These are phyloP conservation scores for Ochropleura leucogaster DNA, from an alignment of 2,888 invertebrate species.

Conservation along the genomic window DNA sequence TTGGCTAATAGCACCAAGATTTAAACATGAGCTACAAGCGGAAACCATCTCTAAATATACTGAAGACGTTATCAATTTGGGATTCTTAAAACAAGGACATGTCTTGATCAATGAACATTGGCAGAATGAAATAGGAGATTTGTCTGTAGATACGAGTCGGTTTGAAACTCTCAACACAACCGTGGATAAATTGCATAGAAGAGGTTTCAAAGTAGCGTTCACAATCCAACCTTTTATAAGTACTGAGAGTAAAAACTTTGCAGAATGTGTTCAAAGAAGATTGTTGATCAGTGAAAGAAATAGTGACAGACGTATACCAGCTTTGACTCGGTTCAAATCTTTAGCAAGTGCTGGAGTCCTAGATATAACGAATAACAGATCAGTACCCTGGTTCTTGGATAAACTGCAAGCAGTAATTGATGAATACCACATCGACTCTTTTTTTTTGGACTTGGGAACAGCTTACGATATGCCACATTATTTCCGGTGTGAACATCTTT, in stretches of 20 bases:
- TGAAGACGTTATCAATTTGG: constrained; percentile 94
- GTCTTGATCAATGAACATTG: constrained; percentile 95
- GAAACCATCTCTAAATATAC: constrained; percentile 95
- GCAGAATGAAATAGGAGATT: constrained; percentile 96
- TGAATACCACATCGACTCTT: constrained; percentile 95
- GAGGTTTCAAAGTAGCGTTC: constrained; percentile 96
- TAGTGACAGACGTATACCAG: constrained; percentile 95
- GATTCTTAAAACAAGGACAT: constrained; percentile 94
- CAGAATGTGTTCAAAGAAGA: constrained; percentile 93
- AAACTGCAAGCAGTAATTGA: constrained; percentile 93
- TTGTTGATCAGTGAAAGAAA: constrained; percentile 95
- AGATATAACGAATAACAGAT: constrained; percentile 96
- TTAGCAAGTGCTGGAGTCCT: constrained; percentile 95
- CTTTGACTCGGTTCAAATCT: constrained; percentile 95
- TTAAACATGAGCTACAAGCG: constrained; percentile 92
- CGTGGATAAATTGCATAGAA: constrained; percentile 94
- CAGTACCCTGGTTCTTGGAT: constrained; percentile 94
- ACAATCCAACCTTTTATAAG: constrained; percentile 97
- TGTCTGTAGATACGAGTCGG: constrained; percentile 94
- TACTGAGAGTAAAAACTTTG: constrained; percentile 95
- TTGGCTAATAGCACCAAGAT: constrained; percentile 95
- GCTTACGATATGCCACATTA: constrained; percentile 97
- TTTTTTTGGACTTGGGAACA: constrained; percentile 95
- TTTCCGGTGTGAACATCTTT: constrained; percentile 93
- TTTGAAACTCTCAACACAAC: constrained; percentile 95